Evolutionary conservation across 1,140 invertebrate species (phyloP).

Genomic region (Meloidogyne floridensis): DNA sequence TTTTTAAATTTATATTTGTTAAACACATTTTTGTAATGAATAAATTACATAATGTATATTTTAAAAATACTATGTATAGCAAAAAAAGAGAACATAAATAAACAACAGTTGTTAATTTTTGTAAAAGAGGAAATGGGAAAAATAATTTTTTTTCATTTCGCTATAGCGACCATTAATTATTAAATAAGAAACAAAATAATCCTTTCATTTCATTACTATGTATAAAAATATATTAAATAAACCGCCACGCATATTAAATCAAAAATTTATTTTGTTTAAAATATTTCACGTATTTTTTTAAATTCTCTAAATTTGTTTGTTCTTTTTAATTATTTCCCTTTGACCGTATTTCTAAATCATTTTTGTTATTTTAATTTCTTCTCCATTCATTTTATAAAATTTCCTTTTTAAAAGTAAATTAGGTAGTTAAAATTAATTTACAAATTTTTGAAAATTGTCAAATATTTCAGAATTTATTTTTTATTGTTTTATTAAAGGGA

Average conservation of each 20-base stretch:
- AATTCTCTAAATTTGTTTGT: background rate
- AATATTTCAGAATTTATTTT: too few relatives aligned
- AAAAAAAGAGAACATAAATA: background rate
- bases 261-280: background rate
- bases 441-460: too few relatives aligned
- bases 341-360: too few relatives aligned
- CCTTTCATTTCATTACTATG: background rate
- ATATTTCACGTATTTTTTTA: background rate
- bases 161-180: background rate
- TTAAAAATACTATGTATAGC: background rate
- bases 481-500: too few relatives aligned
- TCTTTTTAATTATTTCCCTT: too few relatives aligned
- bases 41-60: background rate
- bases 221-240: background rate
- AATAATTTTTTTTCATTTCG: background rate
- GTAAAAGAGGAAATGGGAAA: background rate
- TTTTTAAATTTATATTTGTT: background rate
- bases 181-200: background rate
- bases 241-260: background rate
- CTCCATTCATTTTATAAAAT: too few relatives aligned
- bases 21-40: background rate
- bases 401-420: too few relatives aligned
- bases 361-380: too few relatives aligned
- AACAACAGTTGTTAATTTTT: constrained; percentile 5
- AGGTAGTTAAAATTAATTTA: too few relatives aligned